These are phyloP conservation scores for Rhineura floridana DNA, from an alignment of 2,113 vertebrate species.

Conservation along the genomic window DNA sequence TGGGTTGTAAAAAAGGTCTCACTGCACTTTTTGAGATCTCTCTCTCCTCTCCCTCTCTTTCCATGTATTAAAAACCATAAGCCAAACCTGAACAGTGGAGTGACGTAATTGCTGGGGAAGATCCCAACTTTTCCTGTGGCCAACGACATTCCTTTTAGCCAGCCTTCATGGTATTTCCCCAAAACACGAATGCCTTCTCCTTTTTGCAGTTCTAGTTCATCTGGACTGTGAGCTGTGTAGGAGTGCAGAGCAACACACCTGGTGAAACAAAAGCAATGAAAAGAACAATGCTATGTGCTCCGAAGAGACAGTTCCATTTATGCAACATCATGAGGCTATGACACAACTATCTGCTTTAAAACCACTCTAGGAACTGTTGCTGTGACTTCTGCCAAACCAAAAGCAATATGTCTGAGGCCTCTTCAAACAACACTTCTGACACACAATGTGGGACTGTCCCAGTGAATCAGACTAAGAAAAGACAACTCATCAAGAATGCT, in stretches of 20 bases:
- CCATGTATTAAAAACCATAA: not conserved
- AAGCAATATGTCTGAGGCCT: rapidly evolving
- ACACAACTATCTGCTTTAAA: rapidly evolving
- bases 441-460: rapidly evolving
- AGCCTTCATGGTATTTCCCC: conserved; percentile 89
- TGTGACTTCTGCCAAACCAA: not conserved
- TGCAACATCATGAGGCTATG: rapidly evolving
- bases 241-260: conserved; percentile 91
- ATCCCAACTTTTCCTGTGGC: conserved; percentile 89
- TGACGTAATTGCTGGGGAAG: conserved; percentile 88
- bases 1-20: not conserved
- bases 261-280: conserved; percentile 26
- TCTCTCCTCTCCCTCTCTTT: not conserved
- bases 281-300: rapidly evolving
- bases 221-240: conserved; percentile 79
- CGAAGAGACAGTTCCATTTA: not conserved
- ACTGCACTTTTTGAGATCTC: not conserved
- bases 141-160: conserved; percentile 91
- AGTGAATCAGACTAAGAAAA: not conserved
- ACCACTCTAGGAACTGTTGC: rapidly evolving
- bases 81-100: conserved; percentile 89
- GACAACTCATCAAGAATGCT: not conserved
- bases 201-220: conserved; percentile 90
- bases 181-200: conserved; percentile 93
- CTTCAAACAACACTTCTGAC: rapidly evolving